A percentile compares a stretch with the other conserved stretches of the same genome.
phyloP scores from a whole-genome alignment of 2,113 vertebrate species.

The Psilopsiagon aymara region DNA sequence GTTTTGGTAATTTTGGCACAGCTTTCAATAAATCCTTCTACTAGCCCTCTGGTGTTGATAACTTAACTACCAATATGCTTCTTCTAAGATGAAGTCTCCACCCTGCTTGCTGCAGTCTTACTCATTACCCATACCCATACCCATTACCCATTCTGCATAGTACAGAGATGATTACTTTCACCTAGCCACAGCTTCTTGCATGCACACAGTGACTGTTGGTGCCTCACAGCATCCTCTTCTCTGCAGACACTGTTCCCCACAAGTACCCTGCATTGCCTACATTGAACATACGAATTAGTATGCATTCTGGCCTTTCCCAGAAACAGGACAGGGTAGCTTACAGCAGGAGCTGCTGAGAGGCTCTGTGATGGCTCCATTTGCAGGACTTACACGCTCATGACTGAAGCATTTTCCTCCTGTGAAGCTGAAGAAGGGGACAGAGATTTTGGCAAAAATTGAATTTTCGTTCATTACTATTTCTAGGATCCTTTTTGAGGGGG shows the following conservation, averaged over 20 bases:
- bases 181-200: fast-evolving
- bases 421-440: background rate
- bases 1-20: background rate
- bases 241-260: background rate
- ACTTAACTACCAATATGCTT: background rate
- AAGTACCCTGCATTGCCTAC: background rate
- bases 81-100: background rate
- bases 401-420: background rate
- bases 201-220: background rate
- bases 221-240: background rate
- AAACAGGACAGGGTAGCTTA: background rate
- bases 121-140: too few relatives aligned
- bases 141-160: background rate
- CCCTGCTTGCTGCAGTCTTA: background rate
- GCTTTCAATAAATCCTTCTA: background rate
- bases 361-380: background rate
- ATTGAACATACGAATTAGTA: background rate
- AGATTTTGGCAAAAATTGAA: background rate
- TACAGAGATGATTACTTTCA: background rate
- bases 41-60: background rate
- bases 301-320: background rate
- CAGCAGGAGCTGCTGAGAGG: background rate
- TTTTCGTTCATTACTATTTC: background rate
- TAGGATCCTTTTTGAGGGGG: background rate
- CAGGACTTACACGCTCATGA: background rate